Conservation (phyloP, 2,888 invertebrate species). For the Drosophila subsilvestris region DNA sequence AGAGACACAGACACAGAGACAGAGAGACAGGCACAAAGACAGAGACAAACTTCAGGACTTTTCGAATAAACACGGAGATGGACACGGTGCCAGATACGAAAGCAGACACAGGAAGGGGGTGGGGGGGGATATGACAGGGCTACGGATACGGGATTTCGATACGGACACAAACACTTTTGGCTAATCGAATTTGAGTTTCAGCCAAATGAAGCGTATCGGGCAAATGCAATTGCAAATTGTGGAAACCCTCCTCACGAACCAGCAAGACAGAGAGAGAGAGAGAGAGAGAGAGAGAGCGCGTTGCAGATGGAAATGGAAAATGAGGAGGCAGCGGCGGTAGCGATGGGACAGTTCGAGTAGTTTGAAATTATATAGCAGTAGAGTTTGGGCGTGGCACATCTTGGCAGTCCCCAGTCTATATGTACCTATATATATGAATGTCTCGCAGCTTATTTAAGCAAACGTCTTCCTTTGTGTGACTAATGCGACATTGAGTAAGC, state of each 20-base stretch:
- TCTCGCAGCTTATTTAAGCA: conserved; percentile 38
- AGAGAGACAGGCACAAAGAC: too few species aligned
- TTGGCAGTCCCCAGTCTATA: neutral
- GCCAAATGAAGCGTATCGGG: conserved; percentile 58
- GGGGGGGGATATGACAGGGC: neutral
- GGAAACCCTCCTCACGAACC: too few species aligned
- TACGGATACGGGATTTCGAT: neutral
- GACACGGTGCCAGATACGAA: neutral
- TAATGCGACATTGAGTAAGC: conserved; percentile 24
- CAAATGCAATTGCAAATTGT: conserved; percentile 48
- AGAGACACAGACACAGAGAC: neutral
- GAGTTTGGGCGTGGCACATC: conserved; percentile 2
- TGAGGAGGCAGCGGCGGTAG: too few species aligned
- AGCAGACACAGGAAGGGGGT: neutral
- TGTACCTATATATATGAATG: neutral
- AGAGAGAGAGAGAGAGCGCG: too few species aligned
- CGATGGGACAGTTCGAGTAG: too few species aligned
- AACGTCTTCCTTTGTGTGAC: conserved; percentile 35
- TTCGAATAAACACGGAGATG: neutral
- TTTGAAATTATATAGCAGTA: neutral
- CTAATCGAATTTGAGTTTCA: conserved; percentile 66
- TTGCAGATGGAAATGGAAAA: too few species aligned
- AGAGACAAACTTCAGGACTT: neutral
- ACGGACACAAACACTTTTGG: conserved; percentile 35
- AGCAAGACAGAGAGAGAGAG: too few species aligned